Base-by-base conservation (phyloP, 2,113 vertebrate species). In the Petromus typicus region DNA sequence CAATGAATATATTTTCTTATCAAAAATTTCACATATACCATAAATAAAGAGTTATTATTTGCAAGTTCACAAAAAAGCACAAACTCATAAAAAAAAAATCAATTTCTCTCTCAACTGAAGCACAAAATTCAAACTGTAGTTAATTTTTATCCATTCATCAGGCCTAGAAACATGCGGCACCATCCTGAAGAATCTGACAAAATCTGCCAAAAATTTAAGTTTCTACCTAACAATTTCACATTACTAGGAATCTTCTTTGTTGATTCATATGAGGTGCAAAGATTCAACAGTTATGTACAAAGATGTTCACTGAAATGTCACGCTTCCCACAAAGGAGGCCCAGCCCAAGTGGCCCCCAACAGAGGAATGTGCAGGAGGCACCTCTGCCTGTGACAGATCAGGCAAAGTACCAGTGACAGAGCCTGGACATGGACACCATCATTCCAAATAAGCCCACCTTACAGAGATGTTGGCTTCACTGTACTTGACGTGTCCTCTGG, bases 31-130 rank as follows among this genome's bases (percentile, higher is more conserved):
- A 80, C 23, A 80, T n/a, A 51, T 20, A 79, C 56, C 27, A 63
- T 51, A 75, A 51, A 89, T 23, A 85, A 86, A 86, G n/a, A n/a
- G 17, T 34, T 54, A 80, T 51, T 16, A 85, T 3, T 76, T 30
- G 22, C 37, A 16, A 61, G 25, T 90, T 96, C n/a, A 90, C 13
- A 86, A 57, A 56, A 83, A 95, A 92, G 84, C 8, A 59, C 2
- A 90, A 89, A 81, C 10, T 83, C 45, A 14, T 37, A 87, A 85
- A 8, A 75, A 86, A 34, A 54, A n/a, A n/a, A 8, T 37, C 9
- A 86, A 87, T 83, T 75, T 66, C 14, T 61, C 80, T 78, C 13
- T 90, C 43, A 73, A 79, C 27, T 79, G 61, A 87, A n/a, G 43
- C 48, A 84, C 20, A 93, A 79, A 83, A 80, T 40, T 75, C 45